Evolutionary conservation across 2,113 vertebrate species (phyloP), one percentile per base, ranked within the genome.

Genomic region (Columbina picui): DNA sequence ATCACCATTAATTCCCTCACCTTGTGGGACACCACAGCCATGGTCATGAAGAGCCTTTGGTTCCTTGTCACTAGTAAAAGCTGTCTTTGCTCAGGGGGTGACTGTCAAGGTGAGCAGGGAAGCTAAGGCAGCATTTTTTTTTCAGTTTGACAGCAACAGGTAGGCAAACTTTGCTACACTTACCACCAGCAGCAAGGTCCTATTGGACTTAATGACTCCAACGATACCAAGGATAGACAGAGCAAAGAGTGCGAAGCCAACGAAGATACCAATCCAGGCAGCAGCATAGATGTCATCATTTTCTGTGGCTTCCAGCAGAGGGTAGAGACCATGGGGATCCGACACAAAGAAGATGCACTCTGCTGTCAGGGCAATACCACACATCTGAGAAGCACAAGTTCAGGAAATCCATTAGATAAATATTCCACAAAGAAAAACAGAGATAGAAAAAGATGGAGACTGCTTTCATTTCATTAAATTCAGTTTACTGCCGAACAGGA

Each of bases 311-410:
- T 98, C 96, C 18, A 98, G 96, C 23, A 98, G 85, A 2, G 98
- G 96, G 78, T 98, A 97, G 49, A 98, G 90, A 10, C 88, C 89
- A 1, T 97, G 32, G 16, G 98, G 97, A 74, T 98, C 97, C 0
- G 98, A 97, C 45, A 98, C 98, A 38, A 98, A 98, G 95, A 96
- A 98, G 95, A 98, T 98, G 90, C 98, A 98, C 85, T 98, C 98
- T n/a, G 98, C 98, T 0, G 97, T 98, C 95, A 98, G 97, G 49
- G 98, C 98, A 39, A 98, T 96, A 69, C 98, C 98, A 0, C 98
- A 98, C 94, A 98, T 96, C 98, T 98, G 93, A 52, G 69, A 87
- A 96, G 39, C 2, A 34, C 34, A 94, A 89, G 61, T 88, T 36
- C 3, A 2, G 32, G 29, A 78, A 78, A 75, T 16, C 4, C n/a